These are phyloP conservation scores for Phyllotreta cruciferae DNA, from an alignment of 2,888 invertebrate species.

Conservation along the genomic window DNA sequence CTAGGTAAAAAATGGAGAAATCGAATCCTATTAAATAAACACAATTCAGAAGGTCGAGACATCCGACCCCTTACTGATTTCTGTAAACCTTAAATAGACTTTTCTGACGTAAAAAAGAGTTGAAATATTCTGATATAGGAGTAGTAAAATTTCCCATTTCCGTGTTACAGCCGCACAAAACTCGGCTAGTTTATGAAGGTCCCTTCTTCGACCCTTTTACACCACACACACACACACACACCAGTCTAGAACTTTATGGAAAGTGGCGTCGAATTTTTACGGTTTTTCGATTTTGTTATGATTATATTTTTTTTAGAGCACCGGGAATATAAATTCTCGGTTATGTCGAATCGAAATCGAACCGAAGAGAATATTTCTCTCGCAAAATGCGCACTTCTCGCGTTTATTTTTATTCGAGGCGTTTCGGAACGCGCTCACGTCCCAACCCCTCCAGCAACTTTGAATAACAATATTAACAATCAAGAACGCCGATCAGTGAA, in stretches of 20 bases:
- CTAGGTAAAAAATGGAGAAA: too few relatives aligned
- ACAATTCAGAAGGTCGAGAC: not conserved
- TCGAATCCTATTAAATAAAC: too few relatives aligned
- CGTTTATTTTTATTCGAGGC: constrained; percentile 4
- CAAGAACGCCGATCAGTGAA: too few relatives aligned
- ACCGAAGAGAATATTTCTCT: constrained; percentile 7
- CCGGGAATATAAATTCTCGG: constrained; percentile 23
- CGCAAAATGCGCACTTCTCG: constrained; percentile 1
- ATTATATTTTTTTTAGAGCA: constrained; percentile 33
- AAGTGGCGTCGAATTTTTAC: constrained; percentile 34
- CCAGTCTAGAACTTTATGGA: constrained; percentile 34
- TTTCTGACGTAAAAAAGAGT: constrained; percentile 30
- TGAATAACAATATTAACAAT: too few relatives aligned
- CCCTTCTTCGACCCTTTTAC: constrained; percentile 32
- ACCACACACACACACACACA: constrained; percentile 9
- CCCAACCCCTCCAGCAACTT: not conserved
- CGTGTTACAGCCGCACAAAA: constrained; percentile 43
- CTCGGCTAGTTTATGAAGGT: constrained; percentile 45
- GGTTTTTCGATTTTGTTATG: constrained; percentile 38
- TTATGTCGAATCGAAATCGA: constrained; percentile 26
- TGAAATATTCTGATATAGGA: constrained; percentile 33
- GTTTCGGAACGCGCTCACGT: constrained; percentile 1
- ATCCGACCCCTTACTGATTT: constrained; percentile 26
- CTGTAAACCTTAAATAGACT: constrained; percentile 27
- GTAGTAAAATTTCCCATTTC: constrained; percentile 50